These are phyloP conservation scores for Oxyura jamaicensis DNA, from an alignment of 2,113 vertebrate genomes.

Conservation along the genomic window DNA sequence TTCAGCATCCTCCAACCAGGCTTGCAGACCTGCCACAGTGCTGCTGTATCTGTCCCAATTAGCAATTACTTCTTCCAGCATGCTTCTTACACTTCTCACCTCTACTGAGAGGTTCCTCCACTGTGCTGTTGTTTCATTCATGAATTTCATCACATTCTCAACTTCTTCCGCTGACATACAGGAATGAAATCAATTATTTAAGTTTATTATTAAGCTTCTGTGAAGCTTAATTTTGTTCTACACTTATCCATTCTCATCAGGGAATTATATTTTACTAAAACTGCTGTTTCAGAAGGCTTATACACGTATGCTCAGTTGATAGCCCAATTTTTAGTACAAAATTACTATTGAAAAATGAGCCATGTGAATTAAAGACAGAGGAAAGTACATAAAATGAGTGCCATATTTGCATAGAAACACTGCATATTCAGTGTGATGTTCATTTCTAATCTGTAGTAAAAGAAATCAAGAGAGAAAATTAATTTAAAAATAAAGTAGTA, in stretches of 20 bases:
- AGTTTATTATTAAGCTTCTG: neutral
- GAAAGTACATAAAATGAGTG: neutral
- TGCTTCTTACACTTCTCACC: slow-evolving; percentile 91
- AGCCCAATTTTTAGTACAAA: neutral
- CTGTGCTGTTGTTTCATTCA: slow-evolving; percentile 90
- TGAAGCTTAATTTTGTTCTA: neutral
- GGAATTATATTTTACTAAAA: neutral
- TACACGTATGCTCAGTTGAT: neutral
- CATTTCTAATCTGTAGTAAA: neutral
- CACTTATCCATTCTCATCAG: neutral
- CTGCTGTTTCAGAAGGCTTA: neutral
- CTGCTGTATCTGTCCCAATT: slow-evolving; percentile 91
- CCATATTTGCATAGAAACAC: neutral
- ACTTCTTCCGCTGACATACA: slow-evolving; percentile 85
- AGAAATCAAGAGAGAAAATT: neutral
- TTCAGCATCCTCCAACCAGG: slow-evolving; percentile 93
- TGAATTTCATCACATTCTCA: slow-evolving; percentile 88
- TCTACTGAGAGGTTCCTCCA: slow-evolving; percentile 94
- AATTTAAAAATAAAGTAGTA: neutral
- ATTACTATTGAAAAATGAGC: slow-evolving; percentile 1
- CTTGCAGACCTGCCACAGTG: slow-evolving; percentile 88
- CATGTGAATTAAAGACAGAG: neutral
- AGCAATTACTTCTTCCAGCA: slow-evolving; percentile 92
- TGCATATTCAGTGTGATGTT: neutral
- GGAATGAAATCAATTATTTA: neutral